Percentiles rank a stretch among this genome's conserved stretches.
These are phyloP conservation scores for Hydractinia echinata DNA, from an alignment of 30 jellyfish, hydroid and myxozoan genomes.

Conservation along the genomic window DNA sequence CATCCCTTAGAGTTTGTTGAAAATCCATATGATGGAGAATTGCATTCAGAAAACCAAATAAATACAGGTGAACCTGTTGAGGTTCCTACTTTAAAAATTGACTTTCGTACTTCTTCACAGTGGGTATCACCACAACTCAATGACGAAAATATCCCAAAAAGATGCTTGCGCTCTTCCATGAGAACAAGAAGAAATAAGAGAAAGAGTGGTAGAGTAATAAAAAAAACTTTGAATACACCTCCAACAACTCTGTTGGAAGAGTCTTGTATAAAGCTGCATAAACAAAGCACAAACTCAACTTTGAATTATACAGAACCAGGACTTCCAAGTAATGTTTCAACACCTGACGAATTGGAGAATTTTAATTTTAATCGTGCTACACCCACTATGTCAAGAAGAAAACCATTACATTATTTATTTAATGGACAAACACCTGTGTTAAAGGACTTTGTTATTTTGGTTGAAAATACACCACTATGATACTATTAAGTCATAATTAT, in stretches of 20 bases:
- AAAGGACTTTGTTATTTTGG: slow-evolving; percentile 15
- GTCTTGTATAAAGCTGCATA: background rate
- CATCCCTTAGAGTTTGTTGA: slow-evolving; percentile 23
- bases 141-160: background rate
- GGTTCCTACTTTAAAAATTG: slow-evolving; percentile 5
- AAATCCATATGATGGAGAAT: slow-evolving; percentile 15
- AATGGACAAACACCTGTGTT: slow-evolving; percentile 27
- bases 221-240: background rate
- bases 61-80: slow-evolving; percentile 21
- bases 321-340: slow-evolving; percentile 16
- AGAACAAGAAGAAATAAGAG: background rate
- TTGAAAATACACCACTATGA: slow-evolving; percentile 26
- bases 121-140: slow-evolving; percentile 39
- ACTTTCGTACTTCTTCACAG: slow-evolving; percentile 16
- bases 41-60: slow-evolving; percentile 16
- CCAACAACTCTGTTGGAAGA: background rate
- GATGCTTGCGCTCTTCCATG: background rate
- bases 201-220: background rate
- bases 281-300: background rate
- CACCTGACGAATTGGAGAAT: slow-evolving; percentile 9
- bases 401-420: slow-evolving; percentile 19
- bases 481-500: background rate
- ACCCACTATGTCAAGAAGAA: background rate
- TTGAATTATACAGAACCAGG: background rate
- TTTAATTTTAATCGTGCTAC: background rate